Percentiles rank a stretch among this genome's conserved stretches.
Conservation (phyloP, 2,888 invertebrate genomes). For the Parthenolecanium corni region DNA sequence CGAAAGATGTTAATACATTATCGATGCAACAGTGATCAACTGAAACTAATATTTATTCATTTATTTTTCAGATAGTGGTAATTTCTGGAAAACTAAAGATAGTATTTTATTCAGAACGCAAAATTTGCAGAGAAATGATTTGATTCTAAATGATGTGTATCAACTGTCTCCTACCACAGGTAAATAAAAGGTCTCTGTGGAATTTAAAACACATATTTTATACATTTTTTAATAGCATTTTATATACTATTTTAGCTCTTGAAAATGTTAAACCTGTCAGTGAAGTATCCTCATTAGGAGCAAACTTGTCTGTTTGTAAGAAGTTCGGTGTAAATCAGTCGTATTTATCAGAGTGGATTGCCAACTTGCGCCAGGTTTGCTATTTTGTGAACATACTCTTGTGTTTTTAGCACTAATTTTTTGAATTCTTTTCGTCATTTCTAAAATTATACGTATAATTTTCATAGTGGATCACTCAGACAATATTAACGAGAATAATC, state of each 20-base stretch:
- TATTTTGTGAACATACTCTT: background rate
- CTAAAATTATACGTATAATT: background rate
- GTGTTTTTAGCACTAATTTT: no score
- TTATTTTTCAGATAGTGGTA: background rate
- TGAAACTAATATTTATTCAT: background rate
- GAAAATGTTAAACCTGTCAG: conserved; percentile 19
- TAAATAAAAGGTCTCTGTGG: background rate
- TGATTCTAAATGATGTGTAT: conserved; percentile 13
- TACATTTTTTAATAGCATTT: background rate
- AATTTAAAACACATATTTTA: background rate
- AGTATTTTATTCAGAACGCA: conserved; percentile 10
- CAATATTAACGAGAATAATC: conserved; percentile 63
- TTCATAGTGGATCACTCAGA: conserved; percentile 70
- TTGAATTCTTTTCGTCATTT: background rate
- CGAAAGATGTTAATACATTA: no score
- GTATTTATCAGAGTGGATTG: conserved; percentile 47
- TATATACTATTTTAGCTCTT: conserved; percentile 2
- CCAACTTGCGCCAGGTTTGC: conserved; percentile 36
- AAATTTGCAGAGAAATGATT: background rate
- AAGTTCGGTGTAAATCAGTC: conserved; percentile 11
- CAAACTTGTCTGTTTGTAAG: conserved; percentile 15
- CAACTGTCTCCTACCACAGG: conserved; percentile 14
- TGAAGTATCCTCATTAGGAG: conserved; percentile 21
- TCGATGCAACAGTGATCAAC: no score
- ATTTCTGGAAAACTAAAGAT: conserved; percentile 12